Evolutionary conservation across 2,113 vertebrate genomes (phyloP), one percentile per base, ranked within the genome.

Genomic region (Pelecanus crispus): DNA sequence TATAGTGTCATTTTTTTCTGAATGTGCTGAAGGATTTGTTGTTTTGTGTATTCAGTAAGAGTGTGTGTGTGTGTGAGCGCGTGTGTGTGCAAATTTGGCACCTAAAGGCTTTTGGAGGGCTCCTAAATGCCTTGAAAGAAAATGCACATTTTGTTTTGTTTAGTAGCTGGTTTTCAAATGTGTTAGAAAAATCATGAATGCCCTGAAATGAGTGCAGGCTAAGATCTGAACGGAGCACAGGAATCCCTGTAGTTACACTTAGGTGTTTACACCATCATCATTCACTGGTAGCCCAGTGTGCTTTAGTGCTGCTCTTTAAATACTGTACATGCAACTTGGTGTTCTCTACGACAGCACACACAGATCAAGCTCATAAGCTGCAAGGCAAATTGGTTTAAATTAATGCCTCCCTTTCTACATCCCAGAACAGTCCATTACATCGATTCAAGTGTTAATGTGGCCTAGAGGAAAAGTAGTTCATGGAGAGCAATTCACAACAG

Each of bases 41-140:
- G 86, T 91, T 91, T 81, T 95, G n/a, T 96, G 86, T 85, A n/a
- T 62, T 84, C 32, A 67, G 75, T 86, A 75, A 90, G 65, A 71
- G 66, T 3, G 50, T 26, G 26, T 16, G 38, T 36, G 21, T 38
- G 19, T 32, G n/a, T 32, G 58, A 17, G 9, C 19, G 8, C 34
- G 10, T 7, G 8, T 4, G 44, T 18, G 13, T 20, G 49, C 61
- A 88, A 59, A 81, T 67, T 83, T 87, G 53, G 81, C 92, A 86
- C 68, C 52, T 71, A 82, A 93, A 77, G 91, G 71, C 67, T 94
- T 89, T 75, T 66, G 44, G 92, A 90, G 55, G 49, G 29, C 66
- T 96, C 83, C 55, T 83, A 93, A 96, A 83, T 77, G 63, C 56
- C 63, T 84, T 84, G 82, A 79, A 73, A 93, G 31, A 92, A 96